Base-by-base conservation (phyloP, 2,113 vertebrate species). In the Ranitomeya imitator region DNA sequence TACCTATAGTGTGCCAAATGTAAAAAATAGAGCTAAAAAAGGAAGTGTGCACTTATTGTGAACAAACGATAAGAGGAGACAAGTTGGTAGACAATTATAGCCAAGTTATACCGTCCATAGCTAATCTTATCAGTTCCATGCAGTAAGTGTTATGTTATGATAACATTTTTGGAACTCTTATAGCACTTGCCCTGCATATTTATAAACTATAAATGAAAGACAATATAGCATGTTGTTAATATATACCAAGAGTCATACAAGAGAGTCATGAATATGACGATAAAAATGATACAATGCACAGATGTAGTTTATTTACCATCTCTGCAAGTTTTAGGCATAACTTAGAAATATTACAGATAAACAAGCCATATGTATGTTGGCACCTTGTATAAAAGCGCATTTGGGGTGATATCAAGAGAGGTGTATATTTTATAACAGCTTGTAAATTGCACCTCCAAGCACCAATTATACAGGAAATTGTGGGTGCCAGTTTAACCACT, bases 381-480 rank as follows among this genome's bases (percentile, higher is more conserved):
- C 69, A 73, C 6, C 14, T 8, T 74, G 1, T 51, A 19, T 18
- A 45, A 45, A 45, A 37, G 71, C 31, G 2, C 15, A 19, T 74
- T 74, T 74, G 31, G 71, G 71, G 71, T 45, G 6, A 51, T 31
- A 74, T 74, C 26, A 45, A 74, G 71, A 74, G 26, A 37, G 14
- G 26, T 73, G 16, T 9, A 37, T 45, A 16, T 74, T 74, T 74
- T 74, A 45, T 51, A 45, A 74, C 71, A 45, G 71, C 31, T 74
- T 74, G 13, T 74, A 74, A 74, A 74, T 74, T 74, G 31, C 71
- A 45, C 71, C 71, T 74, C 71, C 31, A 45, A 74, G 15, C 14
- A 74, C 31, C 71, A 74, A 73, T 37, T 73, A 14, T 16, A 74
- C 71, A 51, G 71, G 71, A 74, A 74, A 74, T 51, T 74, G 71